Base-by-base conservation (phyloP, 2,797 vertebrate species). In the Botia kubotai region DNA sequence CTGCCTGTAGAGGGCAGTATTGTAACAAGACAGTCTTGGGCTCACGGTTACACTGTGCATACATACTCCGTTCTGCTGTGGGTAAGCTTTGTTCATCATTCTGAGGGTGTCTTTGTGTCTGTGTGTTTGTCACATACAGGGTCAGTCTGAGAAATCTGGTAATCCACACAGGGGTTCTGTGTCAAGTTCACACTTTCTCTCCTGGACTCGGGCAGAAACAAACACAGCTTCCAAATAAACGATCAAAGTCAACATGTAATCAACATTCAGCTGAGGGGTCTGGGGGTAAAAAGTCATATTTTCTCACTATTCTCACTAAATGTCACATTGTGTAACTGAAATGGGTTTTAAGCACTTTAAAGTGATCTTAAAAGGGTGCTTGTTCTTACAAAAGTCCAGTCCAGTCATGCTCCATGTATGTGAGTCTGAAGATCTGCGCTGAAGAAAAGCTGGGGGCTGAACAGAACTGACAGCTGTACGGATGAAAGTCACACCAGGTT, bases 321-420 rank as follows among this genome's bases (percentile, higher is more conserved):
- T 14, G 13, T 52, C 26, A 17, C 33, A 33, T 33, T 33, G 33
- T 0, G 33, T 33, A 33, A 33, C 17, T 21, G 26, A 33, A 33
- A 33, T 33, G 33, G 23, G 4, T 33, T 33, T 33, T 33, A 5
- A 33, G 60, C 6, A 29, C 75, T 71, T 23, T 87, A 19, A 4
- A 0, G 81, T 36, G 72, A 46, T 21, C 73, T 75, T 50, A 21
- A 21, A 70, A n/a, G 6, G 60, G n/a, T 70, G 17, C 53, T 55
- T 58, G 39, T 83, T 79, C 1, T 87, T 69, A 85, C 84, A 96
- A 95, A 91, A 93, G 80, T 96, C 97, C 83, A 70, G 77, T 39
- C 60, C 87, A 26, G 52, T 88, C 62, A 95, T 91, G 46, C 94
- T 94, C 71, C 93, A 94, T 91, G 94, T 95, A 82, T 95, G 93